Conservation (phyloP, 2,797 vertebrate species). For the Synanceia verrucosa region DNA sequence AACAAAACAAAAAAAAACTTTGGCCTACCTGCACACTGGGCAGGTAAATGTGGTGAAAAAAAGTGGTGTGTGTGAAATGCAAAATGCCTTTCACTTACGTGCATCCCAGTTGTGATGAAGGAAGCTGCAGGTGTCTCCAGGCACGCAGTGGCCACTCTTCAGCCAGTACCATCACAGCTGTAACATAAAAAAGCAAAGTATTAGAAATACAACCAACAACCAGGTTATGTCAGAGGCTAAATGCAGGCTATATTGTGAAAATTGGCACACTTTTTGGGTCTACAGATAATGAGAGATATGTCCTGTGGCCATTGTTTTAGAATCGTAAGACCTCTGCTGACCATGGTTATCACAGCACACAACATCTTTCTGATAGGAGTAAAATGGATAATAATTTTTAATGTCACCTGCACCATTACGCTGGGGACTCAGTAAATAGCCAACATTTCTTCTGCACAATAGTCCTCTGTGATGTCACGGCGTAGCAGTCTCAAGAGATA, state of each 20-base stretch:
- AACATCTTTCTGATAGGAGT: no score
- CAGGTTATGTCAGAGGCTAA: neutral
- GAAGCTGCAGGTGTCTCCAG: conserved; percentile 78
- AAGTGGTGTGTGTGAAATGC: neutral
- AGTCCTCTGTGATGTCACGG: conserved; percentile 15
- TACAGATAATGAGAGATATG: neutral
- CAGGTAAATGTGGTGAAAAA: neutral
- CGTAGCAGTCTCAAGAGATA: conserved; percentile 29
- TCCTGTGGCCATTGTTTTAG: no score
- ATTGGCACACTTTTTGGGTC: neutral
- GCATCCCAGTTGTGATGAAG: conserved; percentile 84
- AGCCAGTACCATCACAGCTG: conserved; percentile 85
- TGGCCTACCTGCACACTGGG: neutral
- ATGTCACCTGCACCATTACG: neutral
- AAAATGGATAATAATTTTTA: neutral
- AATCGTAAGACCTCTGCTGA: neutral
- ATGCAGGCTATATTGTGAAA: neutral
- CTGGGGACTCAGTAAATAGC: conserved; percentile 19
- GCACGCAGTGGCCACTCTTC: conserved; percentile 77
- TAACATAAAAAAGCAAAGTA: neutral
- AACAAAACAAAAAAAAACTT: neutral
- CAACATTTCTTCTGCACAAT: conserved; percentile 18
- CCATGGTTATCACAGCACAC: neutral
- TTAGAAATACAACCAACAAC: no score
- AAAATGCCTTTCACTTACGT: conserved; percentile 77